Evolutionary conservation across 1,140 invertebrate genomes (phyloP).

Genomic region (Xylocopa sonorina): DNA sequence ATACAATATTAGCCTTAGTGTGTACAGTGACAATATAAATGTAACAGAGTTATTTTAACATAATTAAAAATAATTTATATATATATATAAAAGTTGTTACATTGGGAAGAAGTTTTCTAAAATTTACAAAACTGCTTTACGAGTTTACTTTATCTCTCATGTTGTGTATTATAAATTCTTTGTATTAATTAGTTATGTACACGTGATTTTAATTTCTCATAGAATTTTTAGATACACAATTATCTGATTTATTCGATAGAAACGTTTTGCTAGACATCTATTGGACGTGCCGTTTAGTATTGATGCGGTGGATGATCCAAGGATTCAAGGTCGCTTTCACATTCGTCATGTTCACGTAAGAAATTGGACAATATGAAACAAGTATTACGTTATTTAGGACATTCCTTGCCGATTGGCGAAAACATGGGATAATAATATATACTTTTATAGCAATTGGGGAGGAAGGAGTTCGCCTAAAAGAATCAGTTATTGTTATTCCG

Average conservation of each 20-base stretch:
- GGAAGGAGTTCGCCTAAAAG: no score
- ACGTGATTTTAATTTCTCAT: not conserved
- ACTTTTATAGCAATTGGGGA: not conserved
- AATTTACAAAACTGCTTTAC: not conserved
- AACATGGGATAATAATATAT: constrained; percentile 41
- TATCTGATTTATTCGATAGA: not conserved
- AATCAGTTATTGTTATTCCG: no score
- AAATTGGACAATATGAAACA: constrained; percentile 50
- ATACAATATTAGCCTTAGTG: not conserved
- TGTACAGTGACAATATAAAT: no score
- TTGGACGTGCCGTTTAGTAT: constrained; percentile 26
- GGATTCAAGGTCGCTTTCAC: constrained; percentile 67
- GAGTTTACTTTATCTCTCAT: no score
- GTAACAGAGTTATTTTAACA: no score
- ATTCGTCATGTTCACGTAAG: constrained; percentile 62
- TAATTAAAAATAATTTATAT: no score
- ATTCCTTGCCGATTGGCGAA: constrained; percentile 13
- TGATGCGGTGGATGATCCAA: constrained; percentile 53
- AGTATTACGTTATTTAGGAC: constrained; percentile 58
- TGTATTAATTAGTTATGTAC: no score
- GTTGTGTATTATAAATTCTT: no score
- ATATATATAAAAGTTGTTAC: no score
- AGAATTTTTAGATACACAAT: not conserved
- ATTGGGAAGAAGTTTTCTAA: no score
- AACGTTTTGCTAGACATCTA: constrained; percentile 20